Percentiles rank a stretch among this genome's conserved stretches.
Conservation (phyloP, 2,797 vertebrate species). For the Sebastes vulpes region DNA sequence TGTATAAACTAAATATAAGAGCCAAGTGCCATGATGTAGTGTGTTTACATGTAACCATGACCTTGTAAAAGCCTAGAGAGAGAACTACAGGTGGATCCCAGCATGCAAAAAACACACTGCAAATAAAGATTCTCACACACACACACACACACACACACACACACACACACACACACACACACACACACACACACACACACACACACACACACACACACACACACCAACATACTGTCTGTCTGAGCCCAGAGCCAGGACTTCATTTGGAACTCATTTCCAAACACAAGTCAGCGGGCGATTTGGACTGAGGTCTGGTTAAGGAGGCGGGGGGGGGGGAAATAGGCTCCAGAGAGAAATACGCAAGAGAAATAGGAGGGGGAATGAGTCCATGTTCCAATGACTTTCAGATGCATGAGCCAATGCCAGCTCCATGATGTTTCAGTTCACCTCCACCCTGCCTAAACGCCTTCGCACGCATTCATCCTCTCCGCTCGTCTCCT, state of each 20-base stretch:
- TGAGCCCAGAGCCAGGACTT: constrained; percentile 35
- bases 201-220: neutral
- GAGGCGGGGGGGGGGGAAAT: constrained; percentile 16
- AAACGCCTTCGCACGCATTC: constrained; percentile 79
- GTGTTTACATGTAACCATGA: constrained; percentile 10
- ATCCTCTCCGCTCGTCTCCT: constrained; percentile 37
- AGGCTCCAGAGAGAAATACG: constrained; percentile 43
- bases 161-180: neutral
- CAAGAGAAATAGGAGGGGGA: constrained; percentile 49
- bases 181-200: neutral
- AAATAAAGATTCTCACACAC: neutral
- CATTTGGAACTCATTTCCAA: constrained; percentile 59
- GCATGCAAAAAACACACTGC: constrained; percentile 1
- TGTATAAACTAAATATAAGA: neutral
- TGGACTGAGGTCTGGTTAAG: constrained; percentile 50
- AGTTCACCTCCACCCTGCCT: constrained; percentile 60
- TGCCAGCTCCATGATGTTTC: constrained; percentile 71
- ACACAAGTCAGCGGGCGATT: constrained; percentile 55
- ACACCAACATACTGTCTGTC: neutral
- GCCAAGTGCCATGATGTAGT: neutral
- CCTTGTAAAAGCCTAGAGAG: constrained; percentile 13
- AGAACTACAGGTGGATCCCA: constrained; percentile 13
- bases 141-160: too few relatives aligned
- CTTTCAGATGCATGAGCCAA: constrained; percentile 72
- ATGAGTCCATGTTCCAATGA: constrained; percentile 73